Base-by-base conservation (phyloP, 2,797 vertebrate genomes). In the Psittacula derbiana region DNA sequence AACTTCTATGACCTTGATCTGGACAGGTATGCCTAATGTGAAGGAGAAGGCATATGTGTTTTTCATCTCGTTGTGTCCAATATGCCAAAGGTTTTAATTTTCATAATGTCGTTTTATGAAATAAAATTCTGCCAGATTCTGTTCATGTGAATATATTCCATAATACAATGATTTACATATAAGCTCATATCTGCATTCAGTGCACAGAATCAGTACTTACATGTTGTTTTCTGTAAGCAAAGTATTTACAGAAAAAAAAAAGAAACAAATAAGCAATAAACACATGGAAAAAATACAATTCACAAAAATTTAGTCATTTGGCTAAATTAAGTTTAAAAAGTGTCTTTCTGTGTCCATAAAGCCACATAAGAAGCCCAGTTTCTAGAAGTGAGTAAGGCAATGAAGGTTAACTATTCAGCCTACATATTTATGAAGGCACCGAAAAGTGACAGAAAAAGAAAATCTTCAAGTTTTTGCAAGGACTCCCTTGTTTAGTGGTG, bases 271-370 rank as follows among this genome's bases (percentile, higher is more conserved):
- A 44, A 1, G 6, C 5, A 28, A 8, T 30, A 73, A 58, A 33
- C 2, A 18, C 2, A 1, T 64, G 8, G 27, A 72, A 58, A 1
- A 76, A 69, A 43, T 18, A 25, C 1, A 19, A 13, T 4, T 65
- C 7, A 65, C 41, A 16, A 60, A 52, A 65, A 50, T 5, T 6
- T 13, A 52, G 7, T 47, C 1, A 55, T 76, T 62, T 80, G 6
- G 3, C 31, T 44, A 50, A 73, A 73, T 40, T 43, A 62, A 21
- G 0, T 66, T 49, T 50, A 3, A 46, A 58, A 84, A 57, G 1
- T 53, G 0, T 33, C n/a, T 62, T 55, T 5, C 2, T 6, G 4
- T 44, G 14, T 30, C 19, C 6, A 9, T 52, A 75, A 75, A 52
- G 3, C 9, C 36, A 53, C 12, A 6, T 6, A 50, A 49, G 11